Base-by-base conservation (phyloP, 1,140 invertebrate species). In the Dysdera silvatica region DNA sequence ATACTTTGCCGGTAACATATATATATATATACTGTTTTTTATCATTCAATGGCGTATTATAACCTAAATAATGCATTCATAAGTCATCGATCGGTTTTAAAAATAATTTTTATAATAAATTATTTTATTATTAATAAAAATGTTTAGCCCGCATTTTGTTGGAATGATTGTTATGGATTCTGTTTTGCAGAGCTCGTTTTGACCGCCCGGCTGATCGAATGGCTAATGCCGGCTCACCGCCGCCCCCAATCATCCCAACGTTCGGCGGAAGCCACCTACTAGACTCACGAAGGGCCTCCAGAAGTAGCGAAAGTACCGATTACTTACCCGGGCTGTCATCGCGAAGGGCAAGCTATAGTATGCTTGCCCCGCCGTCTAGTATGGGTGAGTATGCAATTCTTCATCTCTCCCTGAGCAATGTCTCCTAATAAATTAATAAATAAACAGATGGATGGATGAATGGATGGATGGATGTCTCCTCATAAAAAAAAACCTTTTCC, bases 321-420 rank as follows among this genome's bases (percentile, higher is more conserved):
- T 67, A 60, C 35, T 14, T 60, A 20, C 66, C 66, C 1, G 49
- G n/a, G n/a, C n/a, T n/a, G n/a, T 14, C 37, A 0, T 67, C 66
- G 16, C 40, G 66, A 12, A 60, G 66, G 45, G 41, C 62, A 23
- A 61, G 57, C 41, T 67, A 65, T 45, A 33, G 41, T 37, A 45
- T 65, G 58, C 32, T 65, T 2, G 61, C 61, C 4, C 61, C 57
- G 3, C 66, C 66, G 2, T 65, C 66, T 12, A 65, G 58, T 32
- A 29, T 65, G n/a, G 61, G 66, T 65, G 24, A 23, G 31, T 52
- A n/a, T 54, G 3, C 29, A 3, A 7, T 48, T 49, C 26, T 57
- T 16, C 10, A 28, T 29, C 5, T 10, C 7, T 10, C 12, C 48
- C 23, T 12, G n/a, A n/a, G n/a, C n/a, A n/a, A n/a, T n/a, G n/a